These are phyloP conservation scores for Ceratina japonica DNA, from an alignment of 1,140 invertebrate genomes.

Conservation along the genomic window DNA sequence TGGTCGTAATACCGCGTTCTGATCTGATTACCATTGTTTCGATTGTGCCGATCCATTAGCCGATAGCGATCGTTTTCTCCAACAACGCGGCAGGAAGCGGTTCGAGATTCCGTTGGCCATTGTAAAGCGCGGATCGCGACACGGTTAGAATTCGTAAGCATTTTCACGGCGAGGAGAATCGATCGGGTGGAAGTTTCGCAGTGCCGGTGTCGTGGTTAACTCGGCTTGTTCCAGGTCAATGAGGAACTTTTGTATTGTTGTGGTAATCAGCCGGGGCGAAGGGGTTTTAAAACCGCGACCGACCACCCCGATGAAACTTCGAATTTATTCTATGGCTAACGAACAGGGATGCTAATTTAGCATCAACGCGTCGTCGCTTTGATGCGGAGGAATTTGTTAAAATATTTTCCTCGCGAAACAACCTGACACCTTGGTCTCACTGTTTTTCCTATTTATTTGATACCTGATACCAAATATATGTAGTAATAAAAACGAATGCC, in stretches of 20 bases:
- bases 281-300: background rate
- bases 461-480: no score
- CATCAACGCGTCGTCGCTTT: background rate
- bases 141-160: background rate
- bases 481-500: no score
- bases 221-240: background rate
- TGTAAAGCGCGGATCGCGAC: background rate
- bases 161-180: constrained; percentile 1
- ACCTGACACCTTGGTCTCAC: background rate
- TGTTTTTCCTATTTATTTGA: no score
- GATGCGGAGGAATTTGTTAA: no score
- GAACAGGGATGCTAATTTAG: constrained; percentile 20
- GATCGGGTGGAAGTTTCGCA: constrained; percentile 6
- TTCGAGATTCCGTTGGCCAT: background rate
- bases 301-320: background rate
- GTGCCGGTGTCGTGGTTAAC: constrained; percentile 2
- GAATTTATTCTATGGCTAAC: constrained; percentile 29
- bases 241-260: constrained; percentile 46
- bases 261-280: constrained; percentile 36
- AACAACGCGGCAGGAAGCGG: background rate
- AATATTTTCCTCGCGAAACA: background rate
- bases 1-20: background rate
- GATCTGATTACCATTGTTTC: constrained; percentile 8
- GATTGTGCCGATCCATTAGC: background rate
- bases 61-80: constrained; percentile 1